Evolutionary conservation across 1,140 invertebrate species (phyloP).

Genomic region (Phortica variegata): DNA sequence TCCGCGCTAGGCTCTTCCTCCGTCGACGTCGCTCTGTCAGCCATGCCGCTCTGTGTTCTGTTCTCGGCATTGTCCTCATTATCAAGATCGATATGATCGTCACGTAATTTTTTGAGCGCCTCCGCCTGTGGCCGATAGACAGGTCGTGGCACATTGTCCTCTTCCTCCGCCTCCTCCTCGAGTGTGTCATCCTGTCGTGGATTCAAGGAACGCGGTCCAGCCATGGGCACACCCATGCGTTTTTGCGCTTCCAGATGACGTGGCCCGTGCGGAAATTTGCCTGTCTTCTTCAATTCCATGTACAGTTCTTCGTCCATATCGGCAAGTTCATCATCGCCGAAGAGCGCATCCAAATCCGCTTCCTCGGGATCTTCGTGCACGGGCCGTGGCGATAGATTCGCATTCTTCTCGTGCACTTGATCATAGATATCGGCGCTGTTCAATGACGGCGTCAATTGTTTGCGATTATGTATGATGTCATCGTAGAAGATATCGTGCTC

Average conservation of each 20-base stretch:
- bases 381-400: conserved; percentile 38
- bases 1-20: conserved; percentile 12
- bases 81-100: conserved; percentile 52
- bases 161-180: conserved; percentile 12
- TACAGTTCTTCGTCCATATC: conserved; percentile 48
- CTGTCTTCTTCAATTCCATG: conserved; percentile 59
- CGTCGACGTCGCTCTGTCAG: conserved; percentile 12
- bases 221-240: conserved; percentile 59
- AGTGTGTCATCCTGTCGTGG: too few relatives aligned
- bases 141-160: conserved; percentile 30
- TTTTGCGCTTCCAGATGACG: conserved; percentile 65
- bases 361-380: conserved; percentile 53
- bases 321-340: conserved; percentile 44
- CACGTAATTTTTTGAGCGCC: conserved; percentile 28
- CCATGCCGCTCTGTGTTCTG: conserved; percentile 27
- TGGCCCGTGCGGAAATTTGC: conserved; percentile 80
- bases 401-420: conserved; percentile 43
- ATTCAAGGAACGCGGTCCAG: conserved; percentile 61
- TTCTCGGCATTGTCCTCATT: conserved; percentile 14
- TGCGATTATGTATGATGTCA: conserved; percentile 63
- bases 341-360: conserved; percentile 43
- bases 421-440: conserved; percentile 29
- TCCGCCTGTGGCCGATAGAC: conserved; percentile 47
- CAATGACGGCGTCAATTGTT: conserved; percentile 30
- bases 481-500: conserved; percentile 63